phyloP scores from a whole-genome alignment of 2,888 invertebrate species.

The Idaea straminata region DNA sequence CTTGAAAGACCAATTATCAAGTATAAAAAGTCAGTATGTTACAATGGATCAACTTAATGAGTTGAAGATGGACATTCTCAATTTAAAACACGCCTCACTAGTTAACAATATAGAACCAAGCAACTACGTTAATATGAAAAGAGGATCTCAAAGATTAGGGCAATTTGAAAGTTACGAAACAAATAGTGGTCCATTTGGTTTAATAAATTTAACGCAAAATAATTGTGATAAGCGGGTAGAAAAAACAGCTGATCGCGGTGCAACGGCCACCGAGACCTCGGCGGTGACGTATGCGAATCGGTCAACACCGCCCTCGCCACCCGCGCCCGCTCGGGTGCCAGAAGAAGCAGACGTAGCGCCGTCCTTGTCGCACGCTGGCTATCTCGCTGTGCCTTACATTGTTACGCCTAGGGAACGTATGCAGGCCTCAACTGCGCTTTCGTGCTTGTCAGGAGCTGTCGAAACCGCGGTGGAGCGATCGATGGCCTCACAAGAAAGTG shows the following conservation, averaged over 20 bases:
- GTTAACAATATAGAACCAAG: not conserved
- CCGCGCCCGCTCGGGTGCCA: not conserved
- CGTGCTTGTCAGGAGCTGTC: not conserved
- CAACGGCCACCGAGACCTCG: not conserved
- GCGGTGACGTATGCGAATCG: not conserved
- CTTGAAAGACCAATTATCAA: not conserved
- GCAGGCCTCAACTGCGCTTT: not conserved
- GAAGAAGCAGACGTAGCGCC: not conserved
- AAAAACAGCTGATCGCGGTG: not conserved
- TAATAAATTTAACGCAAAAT: conserved; percentile 2
- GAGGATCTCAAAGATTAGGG: not conserved
- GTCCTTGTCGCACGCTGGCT: not conserved
- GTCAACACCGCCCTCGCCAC: not conserved
- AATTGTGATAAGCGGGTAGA: conserved; percentile 2
- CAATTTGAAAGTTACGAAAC: not conserved
- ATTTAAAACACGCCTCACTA: not conserved
- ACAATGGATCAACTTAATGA: not conserved
- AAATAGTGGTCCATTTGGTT: conserved; percentile 9
- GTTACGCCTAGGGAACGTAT: not conserved
- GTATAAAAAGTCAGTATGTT: not conserved
- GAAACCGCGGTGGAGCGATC: not conserved
- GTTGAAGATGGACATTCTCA: not conserved
- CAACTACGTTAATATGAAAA: not conserved
- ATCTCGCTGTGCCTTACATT: not conserved
- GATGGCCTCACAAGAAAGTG: not conserved